Conservation (phyloP, 2,797 vertebrate genomes). For the Garrulus glandarius region DNA sequence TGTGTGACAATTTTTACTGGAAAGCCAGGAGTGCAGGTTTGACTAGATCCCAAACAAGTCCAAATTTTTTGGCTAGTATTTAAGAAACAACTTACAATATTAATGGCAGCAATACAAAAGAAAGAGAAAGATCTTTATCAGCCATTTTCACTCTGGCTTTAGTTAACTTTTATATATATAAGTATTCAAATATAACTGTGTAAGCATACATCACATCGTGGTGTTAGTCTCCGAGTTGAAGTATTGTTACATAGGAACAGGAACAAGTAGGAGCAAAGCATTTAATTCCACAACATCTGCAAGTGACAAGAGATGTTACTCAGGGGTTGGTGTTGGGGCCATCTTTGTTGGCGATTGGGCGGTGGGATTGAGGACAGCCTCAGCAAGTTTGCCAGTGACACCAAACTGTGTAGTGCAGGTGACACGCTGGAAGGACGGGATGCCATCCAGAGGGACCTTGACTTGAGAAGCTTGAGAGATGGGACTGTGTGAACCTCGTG, state of each 20-base stretch:
- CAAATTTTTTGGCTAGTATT: neutral
- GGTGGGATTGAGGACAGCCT: neutral
- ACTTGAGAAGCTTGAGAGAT: neutral
- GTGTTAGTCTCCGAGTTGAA: neutral
- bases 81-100: neutral
- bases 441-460: neutral
- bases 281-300: neutral
- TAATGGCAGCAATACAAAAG: conserved; percentile 17
- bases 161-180: neutral
- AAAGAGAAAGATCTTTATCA: conserved; percentile 3
- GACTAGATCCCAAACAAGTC: conserved; percentile 12
- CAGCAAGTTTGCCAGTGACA: neutral
- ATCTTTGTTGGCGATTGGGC: neutral
- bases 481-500: rapidly evolving
- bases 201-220: neutral
- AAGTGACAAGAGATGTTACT: neutral
- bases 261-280: neutral
- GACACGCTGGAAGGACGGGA: rapidly evolving
- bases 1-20: conserved; percentile 33
- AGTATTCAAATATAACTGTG: neutral
- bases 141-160: neutral
- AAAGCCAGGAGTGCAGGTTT: conserved; percentile 42
- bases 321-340: neutral
- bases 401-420: neutral
- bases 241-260: neutral